phyloP scores from a whole-genome alignment of 2,113 vertebrate genomes.

The Lophius piscatorius region DNA sequence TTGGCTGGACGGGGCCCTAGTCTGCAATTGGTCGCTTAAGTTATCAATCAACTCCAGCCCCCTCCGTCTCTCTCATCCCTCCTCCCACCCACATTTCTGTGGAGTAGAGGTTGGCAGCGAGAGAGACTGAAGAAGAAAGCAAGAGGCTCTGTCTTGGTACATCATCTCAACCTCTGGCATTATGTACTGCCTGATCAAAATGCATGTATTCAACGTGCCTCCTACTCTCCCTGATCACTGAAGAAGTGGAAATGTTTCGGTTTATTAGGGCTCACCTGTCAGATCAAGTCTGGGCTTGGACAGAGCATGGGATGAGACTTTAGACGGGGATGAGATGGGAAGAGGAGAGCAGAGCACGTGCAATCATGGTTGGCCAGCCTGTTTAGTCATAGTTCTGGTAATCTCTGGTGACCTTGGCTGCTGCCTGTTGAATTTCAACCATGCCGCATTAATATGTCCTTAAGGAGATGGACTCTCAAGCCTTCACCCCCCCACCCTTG shows the following conservation, averaged over 20 bases:
- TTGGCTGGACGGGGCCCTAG: background rate
- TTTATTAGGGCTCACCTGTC: conserved; percentile 50
- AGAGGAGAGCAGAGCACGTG: conserved; percentile 16
- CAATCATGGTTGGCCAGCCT: conserved; percentile 40
- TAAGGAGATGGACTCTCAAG: conserved; percentile 35
- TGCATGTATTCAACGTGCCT: conserved; percentile 67
- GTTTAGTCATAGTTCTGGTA: conserved; percentile 72
- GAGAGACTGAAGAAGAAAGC: conserved; percentile 18
- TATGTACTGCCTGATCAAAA: conserved; percentile 57
- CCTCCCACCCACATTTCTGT: conserved; percentile 36
- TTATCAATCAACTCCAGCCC: background rate
- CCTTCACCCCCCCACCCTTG: conserved; percentile 2
- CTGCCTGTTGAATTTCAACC: conserved; percentile 61
- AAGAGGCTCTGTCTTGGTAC: conserved; percentile 58
- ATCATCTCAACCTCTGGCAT: conserved; percentile 50
- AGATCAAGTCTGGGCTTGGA: conserved; percentile 15
- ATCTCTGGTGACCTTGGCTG: conserved; percentile 75
- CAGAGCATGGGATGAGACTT: background rate
- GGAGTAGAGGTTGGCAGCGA: conserved; percentile 3
- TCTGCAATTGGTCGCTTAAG: conserved; percentile 9
- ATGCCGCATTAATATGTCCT: conserved; percentile 67
- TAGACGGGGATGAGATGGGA: conserved; percentile 16
- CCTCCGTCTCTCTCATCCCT: background rate
- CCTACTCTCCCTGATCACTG: conserved; percentile 41
- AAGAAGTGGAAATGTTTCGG: conserved; percentile 36